phyloP scores from a whole-genome alignment of 2,888 invertebrate species.

The Drosophila prostipennis region DNA sequence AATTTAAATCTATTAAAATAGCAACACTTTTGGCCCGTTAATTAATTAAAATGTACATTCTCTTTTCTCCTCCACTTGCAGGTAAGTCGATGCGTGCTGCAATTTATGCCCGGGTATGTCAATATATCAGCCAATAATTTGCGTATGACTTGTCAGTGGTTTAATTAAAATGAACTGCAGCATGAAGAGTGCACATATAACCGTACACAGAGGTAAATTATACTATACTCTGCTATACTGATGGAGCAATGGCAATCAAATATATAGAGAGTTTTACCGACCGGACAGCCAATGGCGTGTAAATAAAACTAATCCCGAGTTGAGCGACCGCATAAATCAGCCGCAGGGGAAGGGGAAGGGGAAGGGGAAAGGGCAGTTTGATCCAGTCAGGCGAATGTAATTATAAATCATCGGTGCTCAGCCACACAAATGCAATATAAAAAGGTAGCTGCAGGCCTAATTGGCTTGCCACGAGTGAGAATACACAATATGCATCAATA shows the following conservation, averaged over 20 bases:
- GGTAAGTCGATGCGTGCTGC: conserved; percentile 39
- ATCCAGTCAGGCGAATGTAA: conserved; percentile 42
- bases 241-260: conserved; percentile 1
- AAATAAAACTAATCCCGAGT: conserved; percentile 70
- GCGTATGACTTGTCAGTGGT: conserved; percentile 52
- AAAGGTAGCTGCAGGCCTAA: conserved; percentile 57
- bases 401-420: conserved; percentile 52
- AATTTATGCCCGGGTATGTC: conserved; percentile 22
- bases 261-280: background rate
- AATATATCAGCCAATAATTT: conserved; percentile 40
- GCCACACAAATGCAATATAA: conserved; percentile 44
- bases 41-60: conserved; percentile 36
- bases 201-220: background rate
- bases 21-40: conserved; percentile 22
- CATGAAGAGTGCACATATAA: conserved; percentile 28
- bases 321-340: conserved; percentile 76
- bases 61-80: conserved; percentile 33
- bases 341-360: conserved; percentile 44
- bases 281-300: conserved; percentile 43
- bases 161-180: conserved; percentile 73
- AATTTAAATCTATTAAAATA: conserved; percentile 26
- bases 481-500: conserved; percentile 66
- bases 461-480: conserved; percentile 43
- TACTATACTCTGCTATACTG: too few species aligned
- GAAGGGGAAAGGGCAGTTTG: conserved; percentile 1